Evolutionary conservation across 2,113 vertebrate species (phyloP).

Genomic region (Anas platyrhynchos): DNA sequence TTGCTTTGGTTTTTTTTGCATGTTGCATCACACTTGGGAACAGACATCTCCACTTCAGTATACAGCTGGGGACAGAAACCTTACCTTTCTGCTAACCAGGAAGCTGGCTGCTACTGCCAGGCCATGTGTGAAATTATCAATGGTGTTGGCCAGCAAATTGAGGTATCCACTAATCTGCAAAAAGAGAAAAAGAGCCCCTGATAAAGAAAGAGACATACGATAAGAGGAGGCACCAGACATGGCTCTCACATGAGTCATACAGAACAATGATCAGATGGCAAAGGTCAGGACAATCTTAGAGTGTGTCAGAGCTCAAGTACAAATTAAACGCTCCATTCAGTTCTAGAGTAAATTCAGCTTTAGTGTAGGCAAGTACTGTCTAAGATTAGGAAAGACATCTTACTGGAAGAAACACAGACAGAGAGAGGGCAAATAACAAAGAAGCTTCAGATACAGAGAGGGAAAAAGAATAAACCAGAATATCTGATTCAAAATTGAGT

Average conservation of each 20-base stretch:
- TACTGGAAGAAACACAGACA: conserved; percentile 47
- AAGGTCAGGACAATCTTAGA: not conserved
- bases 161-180: conserved; percentile 94
- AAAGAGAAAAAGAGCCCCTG: not conserved
- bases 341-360: not conserved
- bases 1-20: not conserved
- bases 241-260: not conserved
- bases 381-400: not conserved
- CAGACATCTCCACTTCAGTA: not conserved
- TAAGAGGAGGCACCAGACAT: not conserved
- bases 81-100: conserved; percentile 97
- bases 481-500: not conserved
- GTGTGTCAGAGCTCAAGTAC: not conserved
- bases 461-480: not conserved
- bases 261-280: not conserved
- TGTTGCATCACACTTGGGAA: not conserved
- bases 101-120: conserved; percentile 96
- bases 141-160: conserved; percentile 96
- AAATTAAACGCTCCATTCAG: not conserved
- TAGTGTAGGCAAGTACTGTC: not conserved
- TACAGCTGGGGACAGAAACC: not conserved
- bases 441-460: not conserved
- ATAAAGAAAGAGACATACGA: not conserved
- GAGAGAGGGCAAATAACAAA: not conserved
- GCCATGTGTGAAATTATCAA: conserved; percentile 98